A percentile compares a stretch with the other conserved stretches of the same genome.
Conservation (phyloP, 35 echinoderm and acorn worm genomes). For the Diadema setosum region DNA sequence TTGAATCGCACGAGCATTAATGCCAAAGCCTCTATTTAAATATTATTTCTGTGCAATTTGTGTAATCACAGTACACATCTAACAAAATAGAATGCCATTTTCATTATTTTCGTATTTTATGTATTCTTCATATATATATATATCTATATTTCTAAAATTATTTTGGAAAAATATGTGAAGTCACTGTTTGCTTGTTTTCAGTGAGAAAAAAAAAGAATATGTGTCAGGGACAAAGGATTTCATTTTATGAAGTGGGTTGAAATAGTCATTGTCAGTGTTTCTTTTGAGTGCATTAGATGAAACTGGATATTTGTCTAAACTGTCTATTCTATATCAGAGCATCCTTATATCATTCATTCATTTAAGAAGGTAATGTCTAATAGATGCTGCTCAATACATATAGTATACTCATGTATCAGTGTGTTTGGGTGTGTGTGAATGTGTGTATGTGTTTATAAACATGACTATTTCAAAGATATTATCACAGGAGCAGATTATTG, state of each 20-base stretch:
- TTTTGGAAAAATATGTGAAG: not conserved
- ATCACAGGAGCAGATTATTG: not conserved
- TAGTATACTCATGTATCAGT: not conserved
- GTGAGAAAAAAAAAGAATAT: not conserved
- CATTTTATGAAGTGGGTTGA: not conserved
- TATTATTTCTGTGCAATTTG: constrained; percentile 30
- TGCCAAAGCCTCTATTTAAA: constrained; percentile 29
- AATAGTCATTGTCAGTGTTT: not conserved
- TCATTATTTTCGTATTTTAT: constrained; percentile 34
- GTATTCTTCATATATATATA: constrained; percentile 32
- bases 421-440: not conserved
- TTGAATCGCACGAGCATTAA: not conserved
- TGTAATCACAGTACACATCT: constrained; percentile 26
- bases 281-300: not conserved
- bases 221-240: not conserved
- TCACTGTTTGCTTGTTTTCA: not conserved
- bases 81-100: constrained; percentile 4
- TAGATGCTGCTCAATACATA: not conserved
- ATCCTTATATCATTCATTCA: not conserved
- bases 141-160: constrained; percentile 23
- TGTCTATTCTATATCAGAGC: not conserved
- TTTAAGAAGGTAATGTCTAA: too few species aligned
- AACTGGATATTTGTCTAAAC: not conserved
- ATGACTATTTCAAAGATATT: not conserved
- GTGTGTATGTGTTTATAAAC: not conserved